Base-by-base conservation (phyloP, 2,113 vertebrate species). In the Coregonus clupeaformis region DNA sequence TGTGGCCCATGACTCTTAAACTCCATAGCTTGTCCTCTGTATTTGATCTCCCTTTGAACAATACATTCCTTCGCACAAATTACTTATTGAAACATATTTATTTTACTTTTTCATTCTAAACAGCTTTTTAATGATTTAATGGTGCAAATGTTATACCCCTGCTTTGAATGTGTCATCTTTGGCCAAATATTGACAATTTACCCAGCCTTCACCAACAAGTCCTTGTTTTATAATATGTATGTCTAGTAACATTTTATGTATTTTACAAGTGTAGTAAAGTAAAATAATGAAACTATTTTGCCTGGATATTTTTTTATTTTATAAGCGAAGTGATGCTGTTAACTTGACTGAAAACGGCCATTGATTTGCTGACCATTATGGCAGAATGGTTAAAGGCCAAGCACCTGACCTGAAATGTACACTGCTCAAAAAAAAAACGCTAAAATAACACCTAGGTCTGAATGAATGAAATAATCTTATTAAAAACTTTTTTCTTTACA, bases 241-340 rank as follows among this genome's bases (percentile, higher is more conserved):
- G 30, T 72, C 69, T 13, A 63, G 57, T 70, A 70, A 76, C 59
- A 36, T 55, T 59, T 22, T 55, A 42, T 76, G 32, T 59, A 13
- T 80, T 68, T 68, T 60, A 59, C 25, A 68, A 68, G 2, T 77
- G 68, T 20, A 73, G 7, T 76, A 52, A 74, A 76, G 36, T 11
- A 42, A 42, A 42, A 16, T 62, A 72, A 57, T 30, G 47, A 72
- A 22, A 63, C 42, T 55, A 6, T 70, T 74, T 42, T 42, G 42
- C 64, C 29, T 52, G 20, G 64, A 82, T 16, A 77, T 75, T 66
- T 22, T 49, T 80, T 24, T 11, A 24, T 49, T 80, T 60, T 60
- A 11, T 12, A 42, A 42, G 36, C 7, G 2, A 24, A 60, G 57
- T 60, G 57, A 24, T 60, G n/a, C n/a, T 60, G 57, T 22, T 60